phyloP scores from a whole-genome alignment of 2,888 invertebrate genomes.

The Troides helena region DNA sequence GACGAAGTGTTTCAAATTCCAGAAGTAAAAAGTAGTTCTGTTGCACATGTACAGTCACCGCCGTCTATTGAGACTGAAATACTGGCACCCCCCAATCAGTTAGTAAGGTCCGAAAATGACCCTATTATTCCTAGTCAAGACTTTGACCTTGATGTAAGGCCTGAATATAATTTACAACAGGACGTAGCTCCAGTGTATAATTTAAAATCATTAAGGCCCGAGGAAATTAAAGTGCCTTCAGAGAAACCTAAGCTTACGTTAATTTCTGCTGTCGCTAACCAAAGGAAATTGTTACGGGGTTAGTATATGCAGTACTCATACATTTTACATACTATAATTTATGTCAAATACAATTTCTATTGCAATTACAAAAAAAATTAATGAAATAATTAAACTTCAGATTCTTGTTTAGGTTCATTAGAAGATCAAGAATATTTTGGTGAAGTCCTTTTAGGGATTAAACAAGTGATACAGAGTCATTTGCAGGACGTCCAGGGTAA shows the following conservation, averaged over 20 bases:
- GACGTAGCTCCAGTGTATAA: conserved; percentile 59
- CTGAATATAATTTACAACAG: conserved; percentile 56
- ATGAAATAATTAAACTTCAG: conserved; percentile 28
- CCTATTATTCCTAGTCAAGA: conserved; percentile 40
- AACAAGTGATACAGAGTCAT: conserved; percentile 89
- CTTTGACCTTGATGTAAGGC: conserved; percentile 50
- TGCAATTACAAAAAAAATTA: not conserved
- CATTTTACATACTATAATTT: no score
- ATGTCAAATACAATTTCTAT: no score
- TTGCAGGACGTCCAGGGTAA: conserved; percentile 85
- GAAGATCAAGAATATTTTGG: conserved; percentile 91
- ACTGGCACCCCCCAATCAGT: conserved; percentile 40
- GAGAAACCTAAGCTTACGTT: conserved; percentile 80
- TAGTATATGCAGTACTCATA: conserved; percentile 32
- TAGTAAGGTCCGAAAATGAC: conserved; percentile 41
- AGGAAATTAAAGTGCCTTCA: conserved; percentile 76
- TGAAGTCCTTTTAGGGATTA: conserved; percentile 88
- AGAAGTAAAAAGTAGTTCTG: conserved; percentile 42
- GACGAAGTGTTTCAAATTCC: conserved; percentile 63
- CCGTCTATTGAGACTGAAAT: conserved; percentile 32
- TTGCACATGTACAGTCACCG: conserved; percentile 42
- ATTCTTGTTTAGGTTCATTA: conserved; percentile 76
- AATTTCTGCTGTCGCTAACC: conserved; percentile 80
- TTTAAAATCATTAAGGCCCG: conserved; percentile 68
- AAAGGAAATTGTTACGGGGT: conserved; percentile 81